Evolutionary conservation across 1,140 invertebrate genomes (phyloP), one percentile per base, ranked within the genome.

Genomic region (Gonatopus flavifemur): DNA sequence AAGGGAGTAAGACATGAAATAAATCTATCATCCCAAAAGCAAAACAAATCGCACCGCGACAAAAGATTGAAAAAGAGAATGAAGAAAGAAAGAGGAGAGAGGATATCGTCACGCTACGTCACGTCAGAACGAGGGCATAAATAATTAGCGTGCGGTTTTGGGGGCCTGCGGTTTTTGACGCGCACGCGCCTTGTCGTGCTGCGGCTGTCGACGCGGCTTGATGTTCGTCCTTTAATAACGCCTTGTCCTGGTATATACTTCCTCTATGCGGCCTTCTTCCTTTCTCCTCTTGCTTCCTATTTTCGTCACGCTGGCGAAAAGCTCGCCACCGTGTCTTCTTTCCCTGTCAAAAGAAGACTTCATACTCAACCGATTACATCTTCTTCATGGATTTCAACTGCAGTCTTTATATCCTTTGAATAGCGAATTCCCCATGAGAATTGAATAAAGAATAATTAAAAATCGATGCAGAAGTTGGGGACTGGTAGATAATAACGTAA

Each of bases 131-230:
- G 53, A 68, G 64, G 57, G 45, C 52, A 62, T 55, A 64, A 72
- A 71, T 71, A 73, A 72, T 73, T 73, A 72, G 35, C 48, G 56
- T 59, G 67, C 55, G 70, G 68, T 59, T 62, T 58, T n/a, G 55
- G 59, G n/a, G n/a, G 59, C 51, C 62, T 57, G 66, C 56, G 66
- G 69, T 72, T 69, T n/a, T 66, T 40, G 36, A 13, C 22, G 49
- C 45, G 57, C 68, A 67, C 67, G 66, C 69, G 63, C 38, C 59
- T 30, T 50, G 48, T 58, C 64, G 47, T 55, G 60, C n/a, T n/a
- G n/a, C 51, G 62, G 47, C 60, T 54, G 54, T 53, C 45, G 38
- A 47, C 60, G n/a, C n/a, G 49, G 16, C 41, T n/a, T 41, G 36
- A 38, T 42, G 45, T 36, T 9, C 30, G 28, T 46, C 49, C 56